A percentile compares a stretch with the other conserved stretches of the same genome.
Evolutionary conservation across 2,113 vertebrate genomes (phyloP).

Genomic region (Mirza zaza): DNA sequence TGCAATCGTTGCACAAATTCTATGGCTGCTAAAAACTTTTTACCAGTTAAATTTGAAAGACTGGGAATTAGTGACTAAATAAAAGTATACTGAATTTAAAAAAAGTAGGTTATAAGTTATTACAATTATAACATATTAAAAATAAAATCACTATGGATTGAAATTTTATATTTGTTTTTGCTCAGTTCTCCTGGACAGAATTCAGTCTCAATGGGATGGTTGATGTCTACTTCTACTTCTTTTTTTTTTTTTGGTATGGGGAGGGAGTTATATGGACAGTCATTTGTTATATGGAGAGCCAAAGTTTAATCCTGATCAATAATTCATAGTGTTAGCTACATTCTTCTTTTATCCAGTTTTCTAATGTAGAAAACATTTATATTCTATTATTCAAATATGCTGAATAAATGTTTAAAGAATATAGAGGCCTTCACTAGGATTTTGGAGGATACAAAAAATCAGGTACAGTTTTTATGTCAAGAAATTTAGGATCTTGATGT

Average conservation of each 20-base stretch:
- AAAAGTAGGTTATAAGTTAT: neutral
- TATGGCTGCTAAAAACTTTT: neutral
- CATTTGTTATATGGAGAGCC: neutral
- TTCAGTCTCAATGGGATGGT: neutral
- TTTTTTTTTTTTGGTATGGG: neutral
- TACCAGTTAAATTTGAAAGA: neutral
- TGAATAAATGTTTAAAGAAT: slow-evolving; percentile 13
- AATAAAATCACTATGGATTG: neutral
- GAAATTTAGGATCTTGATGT: neutral
- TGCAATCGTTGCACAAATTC: neutral
- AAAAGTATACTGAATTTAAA: slow-evolving; percentile 11
- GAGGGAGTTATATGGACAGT: neutral
- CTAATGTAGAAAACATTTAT: slow-evolving; percentile 6
- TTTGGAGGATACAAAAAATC: neutral
- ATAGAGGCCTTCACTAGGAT: neutral
- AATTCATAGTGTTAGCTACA: neutral
- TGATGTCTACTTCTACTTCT: neutral
- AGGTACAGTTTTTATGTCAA: neutral
- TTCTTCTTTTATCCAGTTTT: neutral
- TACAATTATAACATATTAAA: neutral
- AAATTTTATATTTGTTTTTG: neutral
- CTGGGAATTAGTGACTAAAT: neutral
- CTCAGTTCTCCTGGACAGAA: neutral
- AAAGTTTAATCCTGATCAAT: neutral
- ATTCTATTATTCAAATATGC: neutral